Evolutionary conservation across 92 coral and sea anemone genomes (phyloP), one percentile per base, ranked within the genome.

Genomic region (Phenganax marumi): DNA sequence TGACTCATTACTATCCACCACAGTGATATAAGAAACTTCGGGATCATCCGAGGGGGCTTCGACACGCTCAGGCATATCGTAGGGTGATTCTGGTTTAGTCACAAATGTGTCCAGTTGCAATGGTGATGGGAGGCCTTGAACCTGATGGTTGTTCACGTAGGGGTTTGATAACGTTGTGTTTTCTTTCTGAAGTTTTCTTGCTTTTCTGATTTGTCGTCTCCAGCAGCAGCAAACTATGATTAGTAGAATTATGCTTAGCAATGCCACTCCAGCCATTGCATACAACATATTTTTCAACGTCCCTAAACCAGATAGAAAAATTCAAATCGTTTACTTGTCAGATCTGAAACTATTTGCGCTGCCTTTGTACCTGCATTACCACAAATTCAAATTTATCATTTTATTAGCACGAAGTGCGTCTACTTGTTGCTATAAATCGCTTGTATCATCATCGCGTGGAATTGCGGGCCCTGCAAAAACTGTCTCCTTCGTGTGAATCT

Each of bases 11-110:
- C 68, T 68, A 76, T 76, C 53, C 6, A 76, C 19, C 62, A 74
- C 79, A 53, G 39, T 25, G 49, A 74, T 63, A 16, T 74, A 74
- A 12, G 79, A 74, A 12, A 74, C 62, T 22, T 72, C 77, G 33
- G 13, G 12, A 13, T 49, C 77, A 23, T 72, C 26, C 56, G 6
- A 46, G 18, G 24, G 26, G 33, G 72, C 8, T 25, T 25, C 72
- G 17, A 66, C 49, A 14, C 5, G 48, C 48, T 76, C 68, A 24
- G 81, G 81, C 49, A 56, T 62, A 7, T 76, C 81, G 52, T 76
- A 76, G 7, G 81, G 68, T 18, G 81, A 76, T 62, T 76, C 72
- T 12, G 72, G 49, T 66, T 25, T 66, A 62, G 8, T 23, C 33
- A 49, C 17, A 74, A 74, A 74, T 23, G 79, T 18, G 3, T 52